Base-by-base conservation (phyloP, 2,113 vertebrate genomes). In the Ophthalmolycus amberensis region DNA sequence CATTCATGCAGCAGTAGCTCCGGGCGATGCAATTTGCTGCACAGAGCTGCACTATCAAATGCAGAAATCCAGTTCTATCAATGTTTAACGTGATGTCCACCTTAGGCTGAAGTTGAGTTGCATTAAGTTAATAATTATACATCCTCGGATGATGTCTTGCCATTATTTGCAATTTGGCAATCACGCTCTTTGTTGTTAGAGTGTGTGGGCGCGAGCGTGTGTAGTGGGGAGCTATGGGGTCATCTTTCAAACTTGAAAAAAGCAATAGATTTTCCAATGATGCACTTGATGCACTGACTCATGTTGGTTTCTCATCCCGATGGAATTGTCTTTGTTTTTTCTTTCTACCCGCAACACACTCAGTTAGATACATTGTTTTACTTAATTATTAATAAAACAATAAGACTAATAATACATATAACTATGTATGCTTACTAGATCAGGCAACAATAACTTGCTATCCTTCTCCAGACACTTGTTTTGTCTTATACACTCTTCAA, bases 1-100 rank as follows among this genome's bases (percentile, higher is more conserved):
- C 96, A 98, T 99, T 98, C 97, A 98, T 97, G 89, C 90, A 88
- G 93, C 69, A 91, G 95, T 93, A 89, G 92, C 95, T 95, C 90
- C 89, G 70, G 96, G 95, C 94, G 91, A 94, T 96, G 96, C 96
- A 94, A 96, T 97, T 97, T 96, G 92, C 95, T 93, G 90, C 90
- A 91, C 91, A 91, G 94, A 96, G 96, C 94, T 94, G 94, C 95
- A 94, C 95, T 94, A 95, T 96, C 96, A 94, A 91, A 92, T 93
- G 94, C 94, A 95, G 83, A 94, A 60, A 86, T 68, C 85, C 54
- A 48, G 66, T 92, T 93, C 90, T 77, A 89, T 95, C 93, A 90
- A 87, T 90, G 94, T 95, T 94, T 94, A 44, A 88, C 90, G 79
- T 94, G 88, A 52, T 10, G 6, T 63, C 27, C 58, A 71, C 20